Conservation (phyloP, 2,888 invertebrate genomes). For the Phytoseiulus persimilis region DNA sequence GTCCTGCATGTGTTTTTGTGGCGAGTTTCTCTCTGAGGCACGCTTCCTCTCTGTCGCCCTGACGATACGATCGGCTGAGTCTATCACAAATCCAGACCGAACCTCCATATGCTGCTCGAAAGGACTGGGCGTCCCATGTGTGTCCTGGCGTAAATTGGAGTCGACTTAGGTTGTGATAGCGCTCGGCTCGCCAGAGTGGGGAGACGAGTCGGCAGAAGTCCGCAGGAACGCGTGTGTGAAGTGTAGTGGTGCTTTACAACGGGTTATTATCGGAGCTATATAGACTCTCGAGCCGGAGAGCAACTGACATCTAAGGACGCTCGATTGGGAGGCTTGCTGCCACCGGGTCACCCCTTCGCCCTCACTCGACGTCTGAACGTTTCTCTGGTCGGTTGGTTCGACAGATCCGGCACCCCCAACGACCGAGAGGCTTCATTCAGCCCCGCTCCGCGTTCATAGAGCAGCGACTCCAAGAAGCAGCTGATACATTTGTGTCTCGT, state of each 20-base stretch:
- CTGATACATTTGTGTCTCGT: not conserved
- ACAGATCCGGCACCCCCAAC: not conserved
- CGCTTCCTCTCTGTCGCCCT: not conserved
- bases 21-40: not conserved
- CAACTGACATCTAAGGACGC: not conserved
- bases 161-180: not conserved
- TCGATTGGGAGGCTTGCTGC: not conserved
- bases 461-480: not conserved
- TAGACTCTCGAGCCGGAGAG: not conserved
- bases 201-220: not conserved
- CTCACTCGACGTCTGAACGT: not conserved
- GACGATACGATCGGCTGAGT: not conserved
- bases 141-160: not conserved
- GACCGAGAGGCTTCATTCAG: not conserved
- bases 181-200: not conserved
- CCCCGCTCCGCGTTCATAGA: not conserved
- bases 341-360: not conserved
- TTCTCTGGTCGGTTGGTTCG: not conserved
- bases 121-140: not conserved
- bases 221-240: not conserved
- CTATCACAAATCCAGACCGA: not conserved
- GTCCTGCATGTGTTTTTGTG: too few species aligned
- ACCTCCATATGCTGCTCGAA: not conserved
- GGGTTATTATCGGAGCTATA: not conserved
- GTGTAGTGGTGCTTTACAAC: not conserved